Base-by-base conservation (phyloP, 2,888 invertebrate species). In the Rhagium mordax region DNA sequence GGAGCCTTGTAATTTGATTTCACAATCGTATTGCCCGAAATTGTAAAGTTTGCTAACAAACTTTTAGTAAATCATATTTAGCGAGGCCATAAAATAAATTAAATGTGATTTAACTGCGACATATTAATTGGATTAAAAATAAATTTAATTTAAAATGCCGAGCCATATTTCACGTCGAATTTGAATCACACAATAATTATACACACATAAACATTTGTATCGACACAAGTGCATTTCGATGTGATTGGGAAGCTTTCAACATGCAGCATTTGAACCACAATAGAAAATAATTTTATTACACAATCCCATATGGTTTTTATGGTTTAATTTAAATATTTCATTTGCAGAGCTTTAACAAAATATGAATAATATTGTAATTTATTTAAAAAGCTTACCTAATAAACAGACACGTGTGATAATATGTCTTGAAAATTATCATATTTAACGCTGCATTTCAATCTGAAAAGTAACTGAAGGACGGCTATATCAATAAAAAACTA, bases 41-140 rank as follows among this genome's bases (percentile, higher is more conserved):
- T 61, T 61, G 41, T 41, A 61, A 20, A 51, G 51, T 51, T 61
- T 16, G 24, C 20, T 61, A 61, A 61, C 61, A 61, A 59, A 59
- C 29, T 27, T 61, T 48, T 48, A 41, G 47, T 61, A 61, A 61
- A 61, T 48, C 61, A 61, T 61, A 61, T 61, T 61, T 61, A 61
- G 61, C 61, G 61, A 47, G 13, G 47, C 64, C 24, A 64, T 64
- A 51, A 64, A 64, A 64, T 64, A 64, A 64, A 64, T 64, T 64
- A 51, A 51, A 64, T 41, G 64, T 49, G 51, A 64, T 64, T 64
- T 64, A 64, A 49, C 49, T 64, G 49, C 64, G 64, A 64, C 64
- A 64, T 49, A 18, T 51, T 64, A 64, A 64, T 64, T 64, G 64
- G 64, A 29, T 64, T 64, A 41, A 64, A 64, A 64, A 33, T 27